Conservation (phyloP, 2,113 vertebrate genomes). For the Scortum barcoo region DNA sequence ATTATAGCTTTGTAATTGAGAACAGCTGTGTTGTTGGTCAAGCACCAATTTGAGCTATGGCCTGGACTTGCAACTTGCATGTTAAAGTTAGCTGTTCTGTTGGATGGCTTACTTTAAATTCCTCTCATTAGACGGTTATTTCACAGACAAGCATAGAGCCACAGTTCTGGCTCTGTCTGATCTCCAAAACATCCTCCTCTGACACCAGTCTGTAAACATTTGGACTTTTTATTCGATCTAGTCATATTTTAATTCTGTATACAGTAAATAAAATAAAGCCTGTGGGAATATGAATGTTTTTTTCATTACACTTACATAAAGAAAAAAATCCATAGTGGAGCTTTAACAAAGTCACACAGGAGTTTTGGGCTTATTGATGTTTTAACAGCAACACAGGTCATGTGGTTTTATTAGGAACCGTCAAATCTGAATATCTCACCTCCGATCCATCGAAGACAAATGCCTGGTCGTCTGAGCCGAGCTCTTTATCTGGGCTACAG, state of each 20-base stretch:
- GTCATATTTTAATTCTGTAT: neutral
- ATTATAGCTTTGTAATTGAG: conserved; percentile 1
- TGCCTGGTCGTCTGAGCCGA: conserved; percentile 92
- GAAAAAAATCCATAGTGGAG: neutral
- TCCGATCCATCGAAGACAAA: conserved; percentile 95
- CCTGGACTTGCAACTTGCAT: neutral
- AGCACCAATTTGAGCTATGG: neutral
- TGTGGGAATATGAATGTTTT: neutral
- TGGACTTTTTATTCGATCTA: neutral
- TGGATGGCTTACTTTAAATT: neutral
- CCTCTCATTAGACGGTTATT: neutral
- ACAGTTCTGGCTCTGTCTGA: neutral
- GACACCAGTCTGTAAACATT: neutral
- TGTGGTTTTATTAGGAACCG: neutral
- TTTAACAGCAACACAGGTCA: neutral
- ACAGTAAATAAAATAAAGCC: neutral
- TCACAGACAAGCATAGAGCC: neutral
- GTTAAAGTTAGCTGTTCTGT: neutral
- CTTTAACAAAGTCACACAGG: neutral
- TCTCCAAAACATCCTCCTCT: conserved; percentile 14
- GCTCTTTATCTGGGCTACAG: conserved; percentile 89
- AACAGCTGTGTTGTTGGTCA: conserved; percentile 4
- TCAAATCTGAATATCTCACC: conserved; percentile 78
- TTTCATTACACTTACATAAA: neutral
- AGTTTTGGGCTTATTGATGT: neutral